These are phyloP conservation scores for Marronus borbonicus DNA, from an alignment of 2,888 invertebrate species.

Conservation along the genomic window DNA sequence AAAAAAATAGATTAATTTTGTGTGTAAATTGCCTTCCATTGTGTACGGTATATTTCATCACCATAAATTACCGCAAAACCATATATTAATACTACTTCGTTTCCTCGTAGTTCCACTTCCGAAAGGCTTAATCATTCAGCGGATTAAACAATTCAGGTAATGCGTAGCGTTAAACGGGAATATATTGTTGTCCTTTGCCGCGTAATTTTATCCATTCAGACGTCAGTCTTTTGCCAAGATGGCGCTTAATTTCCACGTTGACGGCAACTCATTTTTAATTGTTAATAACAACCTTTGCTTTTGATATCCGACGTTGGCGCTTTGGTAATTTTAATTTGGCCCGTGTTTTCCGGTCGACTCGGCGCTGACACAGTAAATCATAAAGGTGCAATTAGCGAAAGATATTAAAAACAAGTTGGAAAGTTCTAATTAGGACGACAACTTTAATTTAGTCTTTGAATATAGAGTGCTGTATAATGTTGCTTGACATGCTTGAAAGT, in stretches of 20 bases:
- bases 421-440: no score
- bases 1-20: no score
- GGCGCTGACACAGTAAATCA: background rate
- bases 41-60: no score
- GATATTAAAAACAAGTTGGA: no score
- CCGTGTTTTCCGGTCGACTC: background rate
- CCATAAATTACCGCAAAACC: no score
- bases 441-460: no score
- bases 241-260: conserved; percentile 12
- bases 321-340: background rate
- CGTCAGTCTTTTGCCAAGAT: background rate
- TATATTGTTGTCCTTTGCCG: background rate
- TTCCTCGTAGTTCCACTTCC: background rate
- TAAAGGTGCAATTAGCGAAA: background rate
- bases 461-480: no score
- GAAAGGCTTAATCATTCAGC: no score
- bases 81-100: no score
- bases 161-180: background rate
- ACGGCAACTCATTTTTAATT: background rate
- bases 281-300: background rate
- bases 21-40: no score
- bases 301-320: conserved; percentile 5
- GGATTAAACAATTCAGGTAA: conserved; percentile 1
- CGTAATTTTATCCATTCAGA: conserved; percentile 1
- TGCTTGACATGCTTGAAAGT: no score